Evolutionary conservation across 2,113 vertebrate species (phyloP).

Genomic region (Oncorhynchus tshawytscha): DNA sequence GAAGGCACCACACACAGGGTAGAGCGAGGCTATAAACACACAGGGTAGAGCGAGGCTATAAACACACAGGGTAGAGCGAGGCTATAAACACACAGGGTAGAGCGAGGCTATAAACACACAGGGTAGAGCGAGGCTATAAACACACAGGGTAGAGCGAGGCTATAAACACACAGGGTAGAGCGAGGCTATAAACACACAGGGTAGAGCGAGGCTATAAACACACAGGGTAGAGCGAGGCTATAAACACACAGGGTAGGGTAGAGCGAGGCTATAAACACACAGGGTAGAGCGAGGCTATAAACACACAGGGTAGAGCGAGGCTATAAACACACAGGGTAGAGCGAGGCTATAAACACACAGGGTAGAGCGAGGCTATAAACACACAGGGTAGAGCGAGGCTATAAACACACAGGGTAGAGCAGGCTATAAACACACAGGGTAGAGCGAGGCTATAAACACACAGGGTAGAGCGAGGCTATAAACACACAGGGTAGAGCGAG

Average conservation of each 20-base stretch:
- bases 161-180: background rate
- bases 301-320: slow-evolving; percentile 41
- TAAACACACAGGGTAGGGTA: too few species aligned
- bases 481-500: slow-evolving; percentile 39
- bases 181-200: too few species aligned
- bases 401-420: slow-evolving; percentile 40
- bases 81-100: slow-evolving; percentile 39
- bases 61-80: background rate
- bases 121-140: background rate
- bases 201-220: too few species aligned
- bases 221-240: too few species aligned
- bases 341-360: slow-evolving; percentile 37
- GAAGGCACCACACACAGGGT: slow-evolving; percentile 50
- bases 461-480: slow-evolving; percentile 20
- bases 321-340: slow-evolving; percentile 40
- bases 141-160: slow-evolving; percentile 39
- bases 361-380: slow-evolving; percentile 7
- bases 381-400: slow-evolving; percentile 35
- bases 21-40: slow-evolving; percentile 27
- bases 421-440: slow-evolving; percentile 38
- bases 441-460: slow-evolving; percentile 24
- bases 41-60: slow-evolving; percentile 24
- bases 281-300: background rate
- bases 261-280: too few species aligned
- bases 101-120: background rate